phyloP scores from a whole-genome alignment of 2,113 vertebrate genomes.

The Calidris pugnax region DNA sequence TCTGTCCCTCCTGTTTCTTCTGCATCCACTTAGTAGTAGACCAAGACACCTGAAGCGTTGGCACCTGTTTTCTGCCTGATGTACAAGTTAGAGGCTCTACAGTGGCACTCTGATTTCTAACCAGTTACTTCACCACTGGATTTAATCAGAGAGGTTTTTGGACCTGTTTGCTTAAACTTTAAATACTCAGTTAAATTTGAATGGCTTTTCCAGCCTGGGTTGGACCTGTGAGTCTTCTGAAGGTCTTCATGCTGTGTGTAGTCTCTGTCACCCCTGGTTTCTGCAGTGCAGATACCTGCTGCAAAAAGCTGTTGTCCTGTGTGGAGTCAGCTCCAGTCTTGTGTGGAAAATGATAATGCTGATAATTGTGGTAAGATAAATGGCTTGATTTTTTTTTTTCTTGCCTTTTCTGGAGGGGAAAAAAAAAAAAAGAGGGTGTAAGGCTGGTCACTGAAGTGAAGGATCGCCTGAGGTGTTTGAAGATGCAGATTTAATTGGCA shows the following conservation, averaged over 20 bases:
- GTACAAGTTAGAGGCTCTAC: rapidly evolving
- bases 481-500: not conserved
- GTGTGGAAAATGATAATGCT: not conserved
- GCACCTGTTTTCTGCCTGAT: not conserved
- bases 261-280: not conserved
- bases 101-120: not conserved
- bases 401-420: not conserved
- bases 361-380: not conserved
- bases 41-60: not conserved
- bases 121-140: rapidly evolving
- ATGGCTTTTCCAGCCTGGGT: not conserved
- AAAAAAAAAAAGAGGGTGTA: not conserved
- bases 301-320: not conserved
- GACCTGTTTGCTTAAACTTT: not conserved
- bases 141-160: not conserved
- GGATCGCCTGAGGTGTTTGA: not conserved
- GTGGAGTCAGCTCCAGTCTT: not conserved
- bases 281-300: not conserved
- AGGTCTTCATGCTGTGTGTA: rapidly evolving
- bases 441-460: not conserved
- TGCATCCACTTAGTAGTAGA: not conserved
- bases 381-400: not conserved
- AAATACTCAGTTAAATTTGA: not conserved
- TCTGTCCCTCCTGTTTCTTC: not conserved
- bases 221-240: not conserved